Evolutionary conservation across 1,140 invertebrate genomes (phyloP).

Genomic region (Leguminivora glycinivorella): DNA sequence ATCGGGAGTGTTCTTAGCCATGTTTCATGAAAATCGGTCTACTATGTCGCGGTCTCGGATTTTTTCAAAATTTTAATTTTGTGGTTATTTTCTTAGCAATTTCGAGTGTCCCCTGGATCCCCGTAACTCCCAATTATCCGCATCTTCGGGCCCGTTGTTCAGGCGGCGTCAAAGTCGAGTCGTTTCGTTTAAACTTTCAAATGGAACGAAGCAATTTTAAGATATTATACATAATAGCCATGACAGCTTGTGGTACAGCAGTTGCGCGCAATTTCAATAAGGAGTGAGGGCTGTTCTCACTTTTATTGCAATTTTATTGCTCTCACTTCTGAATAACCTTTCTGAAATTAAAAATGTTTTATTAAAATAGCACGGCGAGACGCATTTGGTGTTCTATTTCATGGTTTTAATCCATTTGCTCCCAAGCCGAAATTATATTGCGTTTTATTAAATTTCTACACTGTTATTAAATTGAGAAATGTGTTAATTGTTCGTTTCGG

Average conservation of each 20-base stretch:
- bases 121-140: no score
- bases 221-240: no score
- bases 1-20: no score
- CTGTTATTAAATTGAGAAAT: slow-evolving; percentile 54
- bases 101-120: no score
- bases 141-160: no score
- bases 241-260: not conserved
- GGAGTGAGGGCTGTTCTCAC: not conserved
- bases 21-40: no score
- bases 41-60: no score
- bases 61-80: no score
- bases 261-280: not conserved
- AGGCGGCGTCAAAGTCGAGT: no score
- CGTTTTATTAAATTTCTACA: slow-evolving; percentile 33
- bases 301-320: slow-evolving; percentile 10
- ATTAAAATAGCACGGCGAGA: slow-evolving; percentile 1
- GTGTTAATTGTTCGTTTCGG: slow-evolving; percentile 44
- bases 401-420: slow-evolving; percentile 32
- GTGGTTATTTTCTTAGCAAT: no score
- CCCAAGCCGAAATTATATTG: slow-evolving; percentile 31
- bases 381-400: slow-evolving; percentile 34
- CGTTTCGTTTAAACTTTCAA: no score
- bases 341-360: slow-evolving; percentile 18
- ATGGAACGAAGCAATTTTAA: no score
- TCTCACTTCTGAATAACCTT: not conserved